Conservation (phyloP, 2,113 vertebrate species). For the Pimephales promelas region DNA sequence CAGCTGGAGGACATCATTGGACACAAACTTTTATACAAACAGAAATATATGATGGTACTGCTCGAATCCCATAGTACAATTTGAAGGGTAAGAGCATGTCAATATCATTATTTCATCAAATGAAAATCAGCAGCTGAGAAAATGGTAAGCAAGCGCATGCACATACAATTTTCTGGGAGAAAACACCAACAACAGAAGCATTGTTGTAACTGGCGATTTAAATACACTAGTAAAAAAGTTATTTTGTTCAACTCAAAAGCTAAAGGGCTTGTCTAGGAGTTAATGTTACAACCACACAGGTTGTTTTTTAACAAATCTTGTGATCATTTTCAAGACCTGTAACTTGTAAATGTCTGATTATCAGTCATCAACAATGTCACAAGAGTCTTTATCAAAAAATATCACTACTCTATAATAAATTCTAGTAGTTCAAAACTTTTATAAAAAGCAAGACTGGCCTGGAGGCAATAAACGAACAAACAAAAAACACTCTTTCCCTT, state of each 20-base stretch:
- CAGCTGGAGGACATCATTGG: neutral
- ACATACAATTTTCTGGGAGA: neutral
- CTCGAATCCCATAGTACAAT: neutral
- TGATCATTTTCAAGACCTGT: slow-evolving; percentile 41
- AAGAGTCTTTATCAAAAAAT: neutral
- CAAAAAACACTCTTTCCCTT: no score
- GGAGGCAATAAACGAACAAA: neutral
- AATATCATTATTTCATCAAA: neutral
- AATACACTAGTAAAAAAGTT: neutral
- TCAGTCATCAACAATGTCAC: neutral
- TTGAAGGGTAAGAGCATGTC: neutral
- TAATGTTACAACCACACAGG: slow-evolving; percentile 44
- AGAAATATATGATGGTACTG: neutral
- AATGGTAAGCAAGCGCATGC: neutral
- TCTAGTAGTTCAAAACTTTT: neutral
- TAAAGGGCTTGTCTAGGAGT: slow-evolving; percentile 14
- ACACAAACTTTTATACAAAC: neutral
- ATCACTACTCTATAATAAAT: neutral
- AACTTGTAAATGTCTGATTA: slow-evolving; percentile 41
- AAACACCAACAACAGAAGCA: neutral
- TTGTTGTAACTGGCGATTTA: neutral
- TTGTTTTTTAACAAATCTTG: slow-evolving; percentile 53
- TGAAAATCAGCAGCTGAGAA: neutral
- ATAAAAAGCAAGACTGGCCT: neutral
- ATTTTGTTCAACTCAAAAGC: neutral